These are phyloP conservation scores for Notamacropus eugenii DNA, from an alignment of 2,797 vertebrate genomes.

Conservation along the genomic window DNA sequence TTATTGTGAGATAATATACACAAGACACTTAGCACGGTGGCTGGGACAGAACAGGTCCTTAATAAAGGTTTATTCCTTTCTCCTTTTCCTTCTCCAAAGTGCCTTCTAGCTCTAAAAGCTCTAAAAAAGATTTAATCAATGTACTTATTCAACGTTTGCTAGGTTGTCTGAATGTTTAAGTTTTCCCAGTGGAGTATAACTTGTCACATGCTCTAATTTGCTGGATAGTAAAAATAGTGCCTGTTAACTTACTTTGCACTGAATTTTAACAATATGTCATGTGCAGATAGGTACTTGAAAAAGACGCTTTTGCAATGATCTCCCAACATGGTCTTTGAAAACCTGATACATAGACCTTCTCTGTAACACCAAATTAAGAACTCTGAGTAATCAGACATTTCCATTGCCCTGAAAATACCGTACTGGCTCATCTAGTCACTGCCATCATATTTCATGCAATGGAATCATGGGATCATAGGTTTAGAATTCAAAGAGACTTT, in stretches of 20 bases:
- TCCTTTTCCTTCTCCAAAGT: background rate
- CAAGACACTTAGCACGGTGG: background rate
- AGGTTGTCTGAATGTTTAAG: background rate
- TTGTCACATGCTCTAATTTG: background rate
- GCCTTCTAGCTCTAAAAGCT: background rate
- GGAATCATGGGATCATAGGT: background rate
- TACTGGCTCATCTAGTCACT: background rate
- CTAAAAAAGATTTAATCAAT: background rate
- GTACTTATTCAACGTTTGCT: background rate
- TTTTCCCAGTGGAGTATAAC: background rate
- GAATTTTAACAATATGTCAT: background rate
- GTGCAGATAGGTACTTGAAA: background rate
- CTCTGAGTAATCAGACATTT: background rate
- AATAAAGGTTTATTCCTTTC: background rate
- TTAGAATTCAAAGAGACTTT: background rate
- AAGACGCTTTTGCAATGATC: background rate
- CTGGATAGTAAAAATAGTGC: background rate
- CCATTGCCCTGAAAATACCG: background rate
- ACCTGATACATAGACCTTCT: background rate
- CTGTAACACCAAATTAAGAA: background rate
- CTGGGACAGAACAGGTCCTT: background rate
- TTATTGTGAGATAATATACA: background rate
- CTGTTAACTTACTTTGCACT: background rate
- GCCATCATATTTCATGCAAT: background rate
- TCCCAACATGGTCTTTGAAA: background rate